A percentile compares a stretch with the other conserved stretches of the same genome.
phyloP scores from a whole-genome alignment of 2,113 vertebrate species.

The Menidia beryllina region DNA sequence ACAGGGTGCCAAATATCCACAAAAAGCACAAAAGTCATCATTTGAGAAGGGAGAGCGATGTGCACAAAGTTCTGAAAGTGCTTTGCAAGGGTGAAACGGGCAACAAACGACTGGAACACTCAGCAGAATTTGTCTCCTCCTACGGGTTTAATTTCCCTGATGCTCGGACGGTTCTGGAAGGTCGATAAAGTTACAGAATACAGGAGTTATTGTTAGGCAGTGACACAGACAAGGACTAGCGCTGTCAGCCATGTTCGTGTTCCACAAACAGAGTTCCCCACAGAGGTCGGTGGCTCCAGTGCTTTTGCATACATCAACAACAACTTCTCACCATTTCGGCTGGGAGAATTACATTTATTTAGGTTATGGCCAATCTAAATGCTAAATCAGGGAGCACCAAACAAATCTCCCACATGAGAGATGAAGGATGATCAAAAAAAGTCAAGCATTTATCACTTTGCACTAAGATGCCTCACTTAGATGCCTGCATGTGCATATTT shows the following conservation, averaged over 20 bases:
- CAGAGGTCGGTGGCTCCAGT: slow-evolving; percentile 7
- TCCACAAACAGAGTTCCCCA: slow-evolving; percentile 1
- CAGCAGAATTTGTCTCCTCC: slow-evolving; percentile 28
- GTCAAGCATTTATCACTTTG: background rate
- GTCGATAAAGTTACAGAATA: slow-evolving; percentile 9
- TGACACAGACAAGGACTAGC: slow-evolving; percentile 16
- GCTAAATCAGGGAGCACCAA: background rate
- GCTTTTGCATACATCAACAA: slow-evolving; percentile 14
- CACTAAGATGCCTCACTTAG: background rate
- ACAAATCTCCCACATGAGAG: background rate
- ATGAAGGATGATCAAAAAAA: background rate
- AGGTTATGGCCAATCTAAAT: background rate
- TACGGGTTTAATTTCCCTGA: slow-evolving; percentile 37
- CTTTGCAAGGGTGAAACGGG: slow-evolving; percentile 17
- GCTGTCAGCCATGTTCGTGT: slow-evolving; percentile 20
- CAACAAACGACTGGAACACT: slow-evolving; percentile 6
- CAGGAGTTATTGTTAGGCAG: slow-evolving; percentile 24
- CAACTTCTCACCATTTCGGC: slow-evolving; percentile 15
- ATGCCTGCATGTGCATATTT: slow-evolving; percentile 47
- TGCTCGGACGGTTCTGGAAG: slow-evolving; percentile 26
- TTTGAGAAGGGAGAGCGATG: slow-evolving; percentile 25
- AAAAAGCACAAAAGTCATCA: slow-evolving; percentile 40
- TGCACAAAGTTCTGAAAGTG: slow-evolving; percentile 6
- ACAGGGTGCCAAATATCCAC: slow-evolving; percentile 33
- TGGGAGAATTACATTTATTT: background rate